These are phyloP conservation scores for Eurytoma adleriae DNA, from an alignment of 2,888 invertebrate species.

Conservation along the genomic window DNA sequence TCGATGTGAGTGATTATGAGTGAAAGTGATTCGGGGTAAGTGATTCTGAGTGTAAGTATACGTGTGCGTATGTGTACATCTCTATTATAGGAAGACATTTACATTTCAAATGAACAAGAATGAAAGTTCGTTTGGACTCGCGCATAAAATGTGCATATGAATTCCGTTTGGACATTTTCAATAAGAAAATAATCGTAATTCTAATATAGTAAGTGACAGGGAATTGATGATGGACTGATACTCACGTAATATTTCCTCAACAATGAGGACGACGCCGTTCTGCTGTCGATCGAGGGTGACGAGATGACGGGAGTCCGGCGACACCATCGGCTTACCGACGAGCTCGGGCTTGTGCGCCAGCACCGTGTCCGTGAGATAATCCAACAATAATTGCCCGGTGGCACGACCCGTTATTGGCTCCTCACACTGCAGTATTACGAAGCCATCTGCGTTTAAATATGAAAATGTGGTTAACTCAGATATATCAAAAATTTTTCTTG, in stretches of 20 bases:
- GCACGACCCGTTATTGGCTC: conserved; percentile 82
- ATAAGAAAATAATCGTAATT: too few species aligned
- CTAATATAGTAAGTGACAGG: neutral
- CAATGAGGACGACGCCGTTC: conserved; percentile 80
- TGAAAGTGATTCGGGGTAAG: too few species aligned
- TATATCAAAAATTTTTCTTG: neutral
- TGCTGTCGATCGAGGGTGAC: conserved; percentile 81
- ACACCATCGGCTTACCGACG: conserved; percentile 82
- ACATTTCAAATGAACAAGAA: too few species aligned
- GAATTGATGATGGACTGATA: conserved; percentile 46
- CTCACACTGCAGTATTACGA: conserved; percentile 84
- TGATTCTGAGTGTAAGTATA: too few species aligned
- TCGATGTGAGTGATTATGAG: too few species aligned
- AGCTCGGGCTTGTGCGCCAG: conserved; percentile 81
- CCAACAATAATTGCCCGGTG: conserved; percentile 83
- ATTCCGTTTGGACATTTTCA: too few species aligned
- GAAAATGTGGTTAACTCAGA: neutral
- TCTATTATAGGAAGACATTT: too few species aligned
- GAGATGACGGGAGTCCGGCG: conserved; percentile 84
- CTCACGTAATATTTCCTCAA: conserved; percentile 82
- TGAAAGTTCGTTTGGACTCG: too few species aligned
- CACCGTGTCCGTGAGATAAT: conserved; percentile 85
- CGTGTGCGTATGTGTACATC: too few species aligned
- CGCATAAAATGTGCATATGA: too few species aligned
- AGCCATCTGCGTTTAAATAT: conserved; percentile 79